Evolutionary conservation across 2,113 vertebrate species (phyloP).

Genomic region (Nanger granti): DNA sequence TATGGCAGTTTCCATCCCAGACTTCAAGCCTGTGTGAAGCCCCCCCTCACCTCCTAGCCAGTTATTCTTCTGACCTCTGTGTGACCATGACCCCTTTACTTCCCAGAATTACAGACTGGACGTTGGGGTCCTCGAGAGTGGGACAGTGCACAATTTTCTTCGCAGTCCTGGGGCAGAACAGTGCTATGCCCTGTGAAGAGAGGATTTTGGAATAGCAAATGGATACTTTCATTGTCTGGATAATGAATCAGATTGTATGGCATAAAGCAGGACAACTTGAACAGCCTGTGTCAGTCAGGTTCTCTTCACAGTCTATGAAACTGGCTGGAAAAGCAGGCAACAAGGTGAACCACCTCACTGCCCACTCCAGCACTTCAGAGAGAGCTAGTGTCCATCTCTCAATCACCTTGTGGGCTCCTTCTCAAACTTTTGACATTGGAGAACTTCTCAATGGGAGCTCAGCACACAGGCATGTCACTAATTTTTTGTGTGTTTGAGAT

Average conservation of each 20-base stretch:
- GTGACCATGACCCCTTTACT: neutral
- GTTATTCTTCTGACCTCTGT: neutral
- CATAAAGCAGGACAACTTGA: neutral
- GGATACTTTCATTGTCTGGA: neutral
- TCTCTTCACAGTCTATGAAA: neutral
- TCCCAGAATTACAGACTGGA: neutral
- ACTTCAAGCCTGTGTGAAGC: neutral
- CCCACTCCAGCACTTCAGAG: neutral
- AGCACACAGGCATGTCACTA: neutral
- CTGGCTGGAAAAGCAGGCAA: neutral
- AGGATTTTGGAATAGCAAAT: neutral
- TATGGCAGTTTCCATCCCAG: neutral
- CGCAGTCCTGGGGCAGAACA: neutral
- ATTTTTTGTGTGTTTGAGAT: neutral
- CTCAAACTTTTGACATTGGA: neutral
- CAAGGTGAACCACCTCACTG: neutral
- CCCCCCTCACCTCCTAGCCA: neutral
- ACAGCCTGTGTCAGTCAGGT: neutral
- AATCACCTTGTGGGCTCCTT: neutral
- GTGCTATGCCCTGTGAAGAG: neutral
- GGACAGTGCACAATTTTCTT: neutral
- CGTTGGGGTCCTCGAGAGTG: neutral
- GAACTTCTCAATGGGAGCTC: neutral
- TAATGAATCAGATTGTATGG: neutral
- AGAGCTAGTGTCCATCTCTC: neutral